Conservation (phyloP, 2,113 vertebrate genomes). For the Spea bombifrons region DNA sequence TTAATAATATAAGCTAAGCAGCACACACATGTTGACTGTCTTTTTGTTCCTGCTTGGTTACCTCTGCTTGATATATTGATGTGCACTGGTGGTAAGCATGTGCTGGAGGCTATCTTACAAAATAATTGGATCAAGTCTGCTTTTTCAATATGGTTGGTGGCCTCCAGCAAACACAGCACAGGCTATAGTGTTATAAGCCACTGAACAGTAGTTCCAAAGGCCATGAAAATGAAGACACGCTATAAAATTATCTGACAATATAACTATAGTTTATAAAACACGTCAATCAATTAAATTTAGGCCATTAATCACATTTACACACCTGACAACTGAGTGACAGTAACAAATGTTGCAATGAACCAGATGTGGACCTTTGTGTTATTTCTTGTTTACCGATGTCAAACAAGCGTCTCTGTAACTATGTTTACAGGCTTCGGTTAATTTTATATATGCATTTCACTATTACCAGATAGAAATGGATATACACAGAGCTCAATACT, state of each 20-base stretch:
- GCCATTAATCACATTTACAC: conserved; percentile 58
- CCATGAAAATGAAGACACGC: conserved; percentile 53
- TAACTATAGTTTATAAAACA: conserved; percentile 54
- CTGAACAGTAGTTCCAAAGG: conserved; percentile 25
- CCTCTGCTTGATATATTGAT: background rate
- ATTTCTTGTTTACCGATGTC: background rate
- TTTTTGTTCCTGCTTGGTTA: background rate
- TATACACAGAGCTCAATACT: no score
- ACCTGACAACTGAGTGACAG: conserved; percentile 54
- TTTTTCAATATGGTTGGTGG: conserved; percentile 43
- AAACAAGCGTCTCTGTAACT: no score
- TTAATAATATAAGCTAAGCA: background rate
- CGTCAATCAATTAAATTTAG: conserved; percentile 54
- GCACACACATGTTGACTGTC: background rate
- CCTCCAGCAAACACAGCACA: conserved; percentile 48
- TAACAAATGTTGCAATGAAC: conserved; percentile 53
- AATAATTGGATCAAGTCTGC: conserved; percentile 36
- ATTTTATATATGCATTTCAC: background rate
- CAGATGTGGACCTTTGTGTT: background rate
- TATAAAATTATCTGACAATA: conserved; percentile 48
- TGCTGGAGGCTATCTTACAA: conserved; percentile 34
- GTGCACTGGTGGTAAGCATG: conserved; percentile 29
- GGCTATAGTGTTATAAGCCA: conserved; percentile 9
- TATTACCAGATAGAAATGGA: no score
- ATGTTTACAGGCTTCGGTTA: background rate